Conservation (phyloP, 2,113 vertebrate genomes). For the Eretmochelys imbricata region DNA sequence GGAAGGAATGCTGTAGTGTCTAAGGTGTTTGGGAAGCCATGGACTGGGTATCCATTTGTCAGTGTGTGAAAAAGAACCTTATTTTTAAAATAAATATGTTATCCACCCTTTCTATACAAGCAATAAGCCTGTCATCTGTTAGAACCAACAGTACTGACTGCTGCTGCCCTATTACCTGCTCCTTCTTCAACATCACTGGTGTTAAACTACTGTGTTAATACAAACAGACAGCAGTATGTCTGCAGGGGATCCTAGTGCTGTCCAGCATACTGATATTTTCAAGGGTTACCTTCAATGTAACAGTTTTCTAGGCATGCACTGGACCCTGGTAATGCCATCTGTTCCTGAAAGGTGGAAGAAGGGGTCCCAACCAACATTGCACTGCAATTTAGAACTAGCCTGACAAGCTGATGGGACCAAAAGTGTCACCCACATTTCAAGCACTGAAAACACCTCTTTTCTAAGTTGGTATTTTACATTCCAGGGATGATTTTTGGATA, state of each 20-base stretch:
- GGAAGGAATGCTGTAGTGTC: conserved; percentile 35
- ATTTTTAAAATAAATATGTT: not conserved
- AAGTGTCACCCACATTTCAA: not conserved
- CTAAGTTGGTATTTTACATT: not conserved
- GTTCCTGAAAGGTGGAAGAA: not conserved
- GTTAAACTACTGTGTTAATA: rapidly evolving
- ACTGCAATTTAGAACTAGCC: not conserved
- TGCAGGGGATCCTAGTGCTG: rapidly evolving
- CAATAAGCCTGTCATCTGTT: not conserved
- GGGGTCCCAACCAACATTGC: not conserved
- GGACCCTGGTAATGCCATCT: not conserved
- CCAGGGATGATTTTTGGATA: not conserved
- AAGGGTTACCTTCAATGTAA: too few relatives aligned
- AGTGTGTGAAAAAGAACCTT: not conserved
- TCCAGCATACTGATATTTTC: not conserved
- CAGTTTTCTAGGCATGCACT: not conserved
- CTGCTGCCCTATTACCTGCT: not conserved
- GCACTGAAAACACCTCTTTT: not conserved
- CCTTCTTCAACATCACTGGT: not conserved
- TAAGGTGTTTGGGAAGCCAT: conserved; percentile 35
- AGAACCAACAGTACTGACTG: not conserved
- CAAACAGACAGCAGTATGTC: not conserved
- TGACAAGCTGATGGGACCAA: not conserved
- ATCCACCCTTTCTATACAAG: not conserved
- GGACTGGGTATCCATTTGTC: not conserved